A percentile compares a stretch with the other conserved stretches of the same genome.
phyloP scores from a whole-genome alignment of 2,797 vertebrate species.

The Furcifer pardalis region DNA sequence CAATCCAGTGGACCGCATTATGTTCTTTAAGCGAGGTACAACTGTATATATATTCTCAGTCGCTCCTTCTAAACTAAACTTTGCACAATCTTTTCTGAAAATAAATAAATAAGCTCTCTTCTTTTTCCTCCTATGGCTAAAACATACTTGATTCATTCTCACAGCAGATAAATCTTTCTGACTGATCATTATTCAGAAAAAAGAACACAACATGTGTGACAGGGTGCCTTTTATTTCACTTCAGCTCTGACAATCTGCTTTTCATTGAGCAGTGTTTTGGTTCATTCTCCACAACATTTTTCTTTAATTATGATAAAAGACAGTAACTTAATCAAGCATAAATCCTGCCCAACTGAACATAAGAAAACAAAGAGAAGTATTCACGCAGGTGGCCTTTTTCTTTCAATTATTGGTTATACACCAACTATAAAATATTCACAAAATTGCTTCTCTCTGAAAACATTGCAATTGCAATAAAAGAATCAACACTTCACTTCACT shows the following conservation, averaged over 20 bases:
- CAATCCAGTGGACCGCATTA: too few relatives aligned
- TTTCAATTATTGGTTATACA: conserved; percentile 37
- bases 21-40: too few relatives aligned
- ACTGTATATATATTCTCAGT: too few relatives aligned
- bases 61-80: conserved; percentile 30
- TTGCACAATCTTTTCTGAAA: conserved; percentile 51
- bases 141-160: conserved; percentile 56
- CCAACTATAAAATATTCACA: conserved; percentile 40
- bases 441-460: conserved; percentile 36
- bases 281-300: conserved; percentile 72
- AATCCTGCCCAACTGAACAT: conserved; percentile 74
- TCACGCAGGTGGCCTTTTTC: conserved; percentile 43
- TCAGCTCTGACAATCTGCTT: conserved; percentile 75
- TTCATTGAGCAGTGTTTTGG: conserved; percentile 66
- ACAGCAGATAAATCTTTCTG: conserved; percentile 67
- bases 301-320: conserved; percentile 84
- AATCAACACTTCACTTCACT: conserved; percentile 22
- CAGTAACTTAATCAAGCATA: conserved; percentile 79
- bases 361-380: conserved; percentile 69
- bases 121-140: conserved; percentile 26
- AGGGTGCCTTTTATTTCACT: conserved; percentile 70
- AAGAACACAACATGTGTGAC: conserved; percentile 51
- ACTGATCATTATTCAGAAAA: conserved; percentile 64
- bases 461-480: neutral
- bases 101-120: conserved; percentile 44